Base-by-base conservation (phyloP, 92 coral and sea anemone species). In the Plumapathes pennacea region DNA sequence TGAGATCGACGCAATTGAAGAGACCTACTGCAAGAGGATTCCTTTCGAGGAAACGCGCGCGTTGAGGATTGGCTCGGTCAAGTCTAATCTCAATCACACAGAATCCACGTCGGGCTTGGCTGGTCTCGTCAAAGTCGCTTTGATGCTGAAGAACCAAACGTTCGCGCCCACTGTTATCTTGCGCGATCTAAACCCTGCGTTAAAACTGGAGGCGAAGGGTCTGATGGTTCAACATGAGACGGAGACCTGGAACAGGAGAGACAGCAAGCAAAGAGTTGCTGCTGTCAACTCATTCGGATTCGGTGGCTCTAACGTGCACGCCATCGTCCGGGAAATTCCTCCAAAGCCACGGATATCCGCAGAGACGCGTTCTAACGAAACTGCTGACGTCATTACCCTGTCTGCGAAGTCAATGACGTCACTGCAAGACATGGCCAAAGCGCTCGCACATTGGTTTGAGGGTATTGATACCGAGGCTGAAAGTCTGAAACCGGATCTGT, bases 221-320 rank as follows among this genome's bases (percentile, higher is more conserved):
- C 56, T 90, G 56, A 23, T 54, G 33, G 77, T 90, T 13, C 97
- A 90, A 62, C 71, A 63, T 26, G 25, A 32, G 24, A 25, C 24
- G n/a, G 97, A 90, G 32, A 43, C 53, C 4, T 90, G 95, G 97
- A 31, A 18, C 4, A 45, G 48, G 12, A 50, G 19, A 5, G 53
- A 61, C 13, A 83, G 85, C 12, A 82, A 86, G 42, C 82, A 33
- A 1, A 66, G 90, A 34, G 63, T 70, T 12, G 97, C 71, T 10
- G 97, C 88, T n/a, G 46, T 90, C 5, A 86, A 76, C 54, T 86
- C 90, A 20, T 90, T 77, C 54, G 97, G 97, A 8, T 86, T 46
- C 50, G 95, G 97, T 4, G 97, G 97, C 4, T 64, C 90, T 28
- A 90, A 90, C 30, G 95, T 63, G 0, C 97, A 90, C 52, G 75